Percentiles rank a stretch among this genome's conserved stretches.
Conservation (phyloP, 1,140 invertebrate species). For the Aporrectodea caliginosa region DNA sequence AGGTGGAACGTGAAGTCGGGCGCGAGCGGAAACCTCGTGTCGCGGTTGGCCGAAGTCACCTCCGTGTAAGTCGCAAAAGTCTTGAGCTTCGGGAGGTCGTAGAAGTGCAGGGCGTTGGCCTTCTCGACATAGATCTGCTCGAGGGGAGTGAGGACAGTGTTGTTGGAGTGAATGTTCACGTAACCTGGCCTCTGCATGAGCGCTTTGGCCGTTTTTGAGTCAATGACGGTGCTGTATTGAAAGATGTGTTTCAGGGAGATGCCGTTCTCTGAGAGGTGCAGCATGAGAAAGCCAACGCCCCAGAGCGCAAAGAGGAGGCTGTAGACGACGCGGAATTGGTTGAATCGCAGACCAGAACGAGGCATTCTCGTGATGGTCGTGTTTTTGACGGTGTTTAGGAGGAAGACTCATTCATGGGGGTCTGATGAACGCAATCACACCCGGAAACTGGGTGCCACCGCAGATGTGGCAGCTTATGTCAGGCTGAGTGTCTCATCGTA, state of each 20-base stretch:
- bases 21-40: constrained; percentile 29
- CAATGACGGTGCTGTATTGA: neutral
- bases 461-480: too few relatives aligned
- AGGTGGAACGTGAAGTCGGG: constrained; percentile 34
- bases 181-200: neutral
- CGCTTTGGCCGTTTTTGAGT: neutral
- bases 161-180: neutral
- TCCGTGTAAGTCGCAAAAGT: constrained; percentile 13
- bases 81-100: constrained; percentile 26
- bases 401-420: too few relatives aligned
- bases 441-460: too few relatives aligned
- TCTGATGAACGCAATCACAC: too few relatives aligned
- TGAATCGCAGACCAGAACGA: neutral
- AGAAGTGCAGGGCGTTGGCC: constrained; percentile 13
- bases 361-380: too few relatives aligned
- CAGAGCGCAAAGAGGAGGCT: neutral
- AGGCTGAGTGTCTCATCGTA: too few relatives aligned
- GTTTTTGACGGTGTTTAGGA: too few relatives aligned
- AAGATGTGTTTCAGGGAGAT: neutral
- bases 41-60: constrained; percentile 30
- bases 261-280: neutral
- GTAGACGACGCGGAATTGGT: neutral
- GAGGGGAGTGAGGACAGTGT: neutral
- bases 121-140: neutral
- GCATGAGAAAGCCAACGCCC: neutral